phyloP scores from a whole-genome alignment of 2,888 invertebrate genomes.

The Clusia tigrina region DNA sequence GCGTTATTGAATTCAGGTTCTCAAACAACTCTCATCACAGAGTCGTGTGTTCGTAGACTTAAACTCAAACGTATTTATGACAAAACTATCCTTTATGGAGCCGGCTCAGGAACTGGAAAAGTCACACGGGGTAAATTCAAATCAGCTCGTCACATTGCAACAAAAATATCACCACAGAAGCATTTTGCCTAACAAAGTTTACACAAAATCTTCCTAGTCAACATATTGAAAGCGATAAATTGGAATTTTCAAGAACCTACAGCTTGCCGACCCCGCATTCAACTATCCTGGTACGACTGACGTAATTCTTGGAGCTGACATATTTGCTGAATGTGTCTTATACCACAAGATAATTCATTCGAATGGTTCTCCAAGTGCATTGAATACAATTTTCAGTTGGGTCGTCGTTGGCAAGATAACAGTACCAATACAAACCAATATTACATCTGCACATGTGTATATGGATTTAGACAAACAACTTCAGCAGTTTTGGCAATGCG shows the following conservation, averaged over 20 bases:
- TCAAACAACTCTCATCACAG: constrained; percentile 26
- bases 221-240: background rate
- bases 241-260: constrained; percentile 19
- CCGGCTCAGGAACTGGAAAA: constrained; percentile 18
- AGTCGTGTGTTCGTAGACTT: constrained; percentile 28
- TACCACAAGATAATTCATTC: constrained; percentile 21
- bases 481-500: constrained; percentile 30
- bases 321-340: constrained; percentile 22
- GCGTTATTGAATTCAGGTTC: constrained; percentile 28
- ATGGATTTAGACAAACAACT: constrained; percentile 24
- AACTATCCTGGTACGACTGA: constrained; percentile 14
- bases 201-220: constrained; percentile 26
- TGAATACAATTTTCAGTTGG: constrained; percentile 32
- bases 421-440: background rate
- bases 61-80: constrained; percentile 21
- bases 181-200: constrained; percentile 21
- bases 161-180: constrained; percentile 9
- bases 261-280: constrained; percentile 15
- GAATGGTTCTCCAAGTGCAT: constrained; percentile 26
- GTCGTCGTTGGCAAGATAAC: constrained; percentile 20
- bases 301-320: constrained; percentile 15
- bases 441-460: constrained; percentile 8
- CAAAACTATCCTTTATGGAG: constrained; percentile 26
- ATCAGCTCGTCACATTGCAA: background rate
- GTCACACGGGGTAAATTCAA: constrained; percentile 24